Percentiles rank a stretch among this genome's conserved stretches.
phyloP scores from a whole-genome alignment of 2,888 invertebrate genomes.

The Desoria tigrina region DNA sequence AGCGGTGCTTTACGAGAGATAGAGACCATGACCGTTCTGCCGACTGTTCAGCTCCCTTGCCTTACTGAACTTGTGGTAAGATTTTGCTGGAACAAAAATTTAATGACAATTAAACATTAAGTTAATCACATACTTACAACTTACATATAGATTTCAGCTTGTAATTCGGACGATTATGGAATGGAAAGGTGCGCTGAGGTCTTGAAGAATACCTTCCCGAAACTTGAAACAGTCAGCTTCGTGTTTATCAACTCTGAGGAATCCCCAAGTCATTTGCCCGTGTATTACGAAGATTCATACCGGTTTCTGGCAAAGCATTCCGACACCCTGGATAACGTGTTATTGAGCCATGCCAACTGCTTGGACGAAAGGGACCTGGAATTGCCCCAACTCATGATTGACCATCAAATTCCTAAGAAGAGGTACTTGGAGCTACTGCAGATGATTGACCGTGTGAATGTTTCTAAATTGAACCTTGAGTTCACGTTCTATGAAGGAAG shows the following conservation, averaged over 20 bases:
- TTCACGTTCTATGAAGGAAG: neutral
- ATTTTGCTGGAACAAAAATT: too few relatives aligned
- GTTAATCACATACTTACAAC: too few relatives aligned
- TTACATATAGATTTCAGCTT: too few relatives aligned
- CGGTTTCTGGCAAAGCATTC: neutral
- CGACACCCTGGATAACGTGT: neutral
- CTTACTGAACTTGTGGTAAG: too few relatives aligned
- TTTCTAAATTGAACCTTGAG: neutral
- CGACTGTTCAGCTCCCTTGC: too few relatives aligned
- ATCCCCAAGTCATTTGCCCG: neutral
- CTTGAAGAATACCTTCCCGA: constrained; percentile 1
- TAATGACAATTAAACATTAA: too few relatives aligned
- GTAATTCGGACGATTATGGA: neutral
- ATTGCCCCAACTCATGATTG: neutral
- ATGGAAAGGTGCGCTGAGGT: neutral
- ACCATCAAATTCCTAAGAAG: neutral
- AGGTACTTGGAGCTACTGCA: neutral
- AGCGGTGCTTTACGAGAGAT: too few relatives aligned
- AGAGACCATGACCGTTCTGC: too few relatives aligned
- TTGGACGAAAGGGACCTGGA: too few relatives aligned
- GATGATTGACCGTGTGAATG: too few relatives aligned
- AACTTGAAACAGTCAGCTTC: neutral
- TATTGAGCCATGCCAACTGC: neutral
- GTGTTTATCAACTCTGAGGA: neutral
- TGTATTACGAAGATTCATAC: neutral